phyloP scores from a whole-genome alignment of 2,113 vertebrate genomes.

The Marcusenius ussheri region DNA sequence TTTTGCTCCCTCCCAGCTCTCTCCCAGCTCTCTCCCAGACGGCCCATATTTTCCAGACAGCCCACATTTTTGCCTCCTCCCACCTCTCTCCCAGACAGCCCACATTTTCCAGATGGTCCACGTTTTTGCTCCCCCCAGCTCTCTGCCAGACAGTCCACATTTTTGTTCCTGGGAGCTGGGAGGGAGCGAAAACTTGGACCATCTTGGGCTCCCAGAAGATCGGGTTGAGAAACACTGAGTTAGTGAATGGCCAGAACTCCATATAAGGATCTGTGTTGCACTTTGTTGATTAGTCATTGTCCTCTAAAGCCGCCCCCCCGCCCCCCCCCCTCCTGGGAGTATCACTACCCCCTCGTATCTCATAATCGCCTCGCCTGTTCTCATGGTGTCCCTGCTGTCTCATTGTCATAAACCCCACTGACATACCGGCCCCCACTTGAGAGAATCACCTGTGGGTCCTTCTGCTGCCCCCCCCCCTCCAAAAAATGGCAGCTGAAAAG shows the following conservation, averaged over 20 bases:
- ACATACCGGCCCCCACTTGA: background rate
- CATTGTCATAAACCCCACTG: background rate
- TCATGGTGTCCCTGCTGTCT: background rate
- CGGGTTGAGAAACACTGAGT: background rate
- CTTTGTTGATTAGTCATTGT: background rate
- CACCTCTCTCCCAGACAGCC: too few relatives aligned
- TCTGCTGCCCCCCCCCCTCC: background rate
- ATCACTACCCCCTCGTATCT: background rate
- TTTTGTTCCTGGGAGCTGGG: background rate
- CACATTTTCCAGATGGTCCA: too few relatives aligned
- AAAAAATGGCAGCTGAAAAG: background rate
- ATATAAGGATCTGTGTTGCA: background rate
- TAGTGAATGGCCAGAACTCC: background rate
- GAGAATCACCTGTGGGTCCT: background rate
- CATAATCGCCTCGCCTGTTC: background rate
- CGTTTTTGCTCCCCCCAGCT: too few relatives aligned
- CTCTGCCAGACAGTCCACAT: background rate
- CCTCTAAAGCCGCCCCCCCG: background rate
- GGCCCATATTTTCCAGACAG: too few relatives aligned
- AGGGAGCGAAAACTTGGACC: background rate
- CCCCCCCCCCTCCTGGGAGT: background rate
- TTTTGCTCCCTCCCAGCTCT: too few relatives aligned
- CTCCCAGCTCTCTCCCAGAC: too few relatives aligned
- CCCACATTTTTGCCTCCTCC: background rate
- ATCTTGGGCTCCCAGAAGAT: background rate